These are phyloP conservation scores for Myoxocephalus aenaeus DNA, from an alignment of 2,797 vertebrate species.

Conservation along the genomic window DNA sequence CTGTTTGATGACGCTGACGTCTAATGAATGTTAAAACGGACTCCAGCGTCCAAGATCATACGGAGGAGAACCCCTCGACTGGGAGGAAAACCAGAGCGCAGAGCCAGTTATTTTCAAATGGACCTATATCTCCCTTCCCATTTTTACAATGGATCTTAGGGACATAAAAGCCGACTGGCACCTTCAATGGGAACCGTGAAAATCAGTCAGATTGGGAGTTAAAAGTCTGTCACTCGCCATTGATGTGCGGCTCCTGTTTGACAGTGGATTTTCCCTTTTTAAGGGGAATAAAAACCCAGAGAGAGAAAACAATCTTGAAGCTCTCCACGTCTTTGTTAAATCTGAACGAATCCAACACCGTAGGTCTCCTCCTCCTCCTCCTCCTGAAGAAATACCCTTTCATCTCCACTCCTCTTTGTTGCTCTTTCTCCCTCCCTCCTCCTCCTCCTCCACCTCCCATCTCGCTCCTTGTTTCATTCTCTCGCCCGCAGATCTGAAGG, in stretches of 20 bases:
- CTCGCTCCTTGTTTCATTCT: constrained; percentile 62
- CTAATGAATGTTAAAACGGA: constrained; percentile 53
- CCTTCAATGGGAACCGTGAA: constrained; percentile 48
- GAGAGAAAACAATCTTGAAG: constrained; percentile 70
- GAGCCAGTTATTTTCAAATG: constrained; percentile 29
- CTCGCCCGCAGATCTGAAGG: constrained; percentile 64
- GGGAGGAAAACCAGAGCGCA: constrained; percentile 25
- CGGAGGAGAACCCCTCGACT: not conserved
- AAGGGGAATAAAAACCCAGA: constrained; percentile 19
- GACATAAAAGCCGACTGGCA: constrained; percentile 48
- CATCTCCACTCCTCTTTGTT: constrained; percentile 76
- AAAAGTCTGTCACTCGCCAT: constrained; percentile 61
- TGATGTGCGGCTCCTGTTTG: constrained; percentile 60
- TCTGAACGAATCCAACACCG: constrained; percentile 65
- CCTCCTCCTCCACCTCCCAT: constrained; percentile 57
- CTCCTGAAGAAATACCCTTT: constrained; percentile 75
- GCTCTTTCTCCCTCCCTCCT: constrained; percentile 55
- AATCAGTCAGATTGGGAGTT: constrained; percentile 63
- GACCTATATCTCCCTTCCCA: constrained; percentile 32
- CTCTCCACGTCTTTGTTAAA: constrained; percentile 71
- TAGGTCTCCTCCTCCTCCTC: constrained; percentile 69
- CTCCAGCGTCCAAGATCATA: constrained; percentile 41
- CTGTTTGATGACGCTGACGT: constrained; percentile 41
- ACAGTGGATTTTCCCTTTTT: constrained; percentile 65
- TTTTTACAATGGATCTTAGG: constrained; percentile 42